Conservation (phyloP, 2,888 invertebrate species). For the Siphlonurus alternatus region DNA sequence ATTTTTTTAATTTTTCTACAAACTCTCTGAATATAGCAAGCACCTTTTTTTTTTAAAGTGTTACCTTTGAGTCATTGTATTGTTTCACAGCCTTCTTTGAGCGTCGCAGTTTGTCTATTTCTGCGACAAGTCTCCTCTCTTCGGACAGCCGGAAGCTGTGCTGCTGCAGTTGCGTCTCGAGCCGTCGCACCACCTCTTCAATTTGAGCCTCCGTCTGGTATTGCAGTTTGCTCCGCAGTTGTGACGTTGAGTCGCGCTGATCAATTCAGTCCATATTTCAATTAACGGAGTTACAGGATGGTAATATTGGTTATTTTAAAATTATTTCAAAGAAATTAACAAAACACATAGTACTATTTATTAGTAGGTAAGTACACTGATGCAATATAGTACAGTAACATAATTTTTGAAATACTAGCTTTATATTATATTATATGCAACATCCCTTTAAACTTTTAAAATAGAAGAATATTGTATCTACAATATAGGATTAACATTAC, state of each 20-base stretch:
- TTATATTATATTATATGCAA: too few species aligned
- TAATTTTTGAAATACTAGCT: too few species aligned
- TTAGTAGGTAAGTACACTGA: too few species aligned
- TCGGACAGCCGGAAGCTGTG: constrained; percentile 1
- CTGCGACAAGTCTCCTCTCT: constrained; percentile 1
- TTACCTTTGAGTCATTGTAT: constrained; percentile 1
- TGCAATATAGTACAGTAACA: too few species aligned
- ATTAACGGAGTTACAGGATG: too few species aligned
- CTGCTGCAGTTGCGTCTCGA: constrained; percentile 2
- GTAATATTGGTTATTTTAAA: background rate
- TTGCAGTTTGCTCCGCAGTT: constrained; percentile 2
- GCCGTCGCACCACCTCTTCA: background rate
- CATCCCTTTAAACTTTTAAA: too few species aligned
- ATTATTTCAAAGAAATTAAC: background rate
- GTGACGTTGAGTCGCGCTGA: background rate
- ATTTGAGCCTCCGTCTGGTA: constrained; percentile 1
- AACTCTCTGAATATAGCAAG: too few species aligned
- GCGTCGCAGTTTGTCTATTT: background rate
- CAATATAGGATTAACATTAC: too few species aligned
- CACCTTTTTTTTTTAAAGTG: too few species aligned
- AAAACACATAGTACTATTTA: too few species aligned
- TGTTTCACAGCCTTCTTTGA: constrained; percentile 1
- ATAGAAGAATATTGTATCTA: too few species aligned
- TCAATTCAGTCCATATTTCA: background rate
- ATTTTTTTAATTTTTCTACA: too few species aligned